phyloP scores from a whole-genome alignment of 2,113 vertebrate genomes.

The Athene noctua region DNA sequence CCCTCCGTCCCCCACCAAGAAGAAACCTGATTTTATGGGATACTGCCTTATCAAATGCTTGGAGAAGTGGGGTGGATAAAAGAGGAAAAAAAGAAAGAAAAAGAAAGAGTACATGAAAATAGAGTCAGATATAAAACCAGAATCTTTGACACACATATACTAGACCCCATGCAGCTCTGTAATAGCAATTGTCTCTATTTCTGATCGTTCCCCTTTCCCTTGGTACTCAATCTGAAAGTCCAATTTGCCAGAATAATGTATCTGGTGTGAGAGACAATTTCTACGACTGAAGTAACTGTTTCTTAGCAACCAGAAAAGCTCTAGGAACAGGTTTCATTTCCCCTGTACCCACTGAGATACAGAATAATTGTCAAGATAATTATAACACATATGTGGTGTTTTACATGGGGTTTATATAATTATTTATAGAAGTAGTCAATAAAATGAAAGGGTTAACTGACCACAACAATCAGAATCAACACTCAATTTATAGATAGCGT shows the following conservation, averaged over 20 bases:
- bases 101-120: neutral
- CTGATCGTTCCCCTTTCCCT: slow-evolving; percentile 54
- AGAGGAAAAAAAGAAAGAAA: too few species aligned
- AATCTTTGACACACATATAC: slow-evolving; percentile 1
- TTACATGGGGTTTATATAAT: neutral
- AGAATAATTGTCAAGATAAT: slow-evolving; percentile 31
- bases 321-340: slow-evolving; percentile 26
- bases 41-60: neutral
- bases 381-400: slow-evolving; percentile 19
- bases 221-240: slow-evolving; percentile 60
- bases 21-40: neutral
- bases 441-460: neutral
- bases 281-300: slow-evolving; percentile 50
- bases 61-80: fast-evolving
- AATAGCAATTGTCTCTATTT: slow-evolving; percentile 54
- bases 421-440: neutral
- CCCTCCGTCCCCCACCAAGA: neutral
- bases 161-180: slow-evolving; percentile 36
- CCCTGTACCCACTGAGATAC: neutral
- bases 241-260: slow-evolving; percentile 49
- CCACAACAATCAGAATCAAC: neutral
- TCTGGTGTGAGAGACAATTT: slow-evolving; percentile 41
- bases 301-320: slow-evolving; percentile 41
- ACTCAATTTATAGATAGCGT: neutral
- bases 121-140: neutral